Evolutionary conservation across 1,140 invertebrate species (phyloP), one percentile per base, ranked within the genome.

Genomic region (Drosophila rhopaloa): DNA sequence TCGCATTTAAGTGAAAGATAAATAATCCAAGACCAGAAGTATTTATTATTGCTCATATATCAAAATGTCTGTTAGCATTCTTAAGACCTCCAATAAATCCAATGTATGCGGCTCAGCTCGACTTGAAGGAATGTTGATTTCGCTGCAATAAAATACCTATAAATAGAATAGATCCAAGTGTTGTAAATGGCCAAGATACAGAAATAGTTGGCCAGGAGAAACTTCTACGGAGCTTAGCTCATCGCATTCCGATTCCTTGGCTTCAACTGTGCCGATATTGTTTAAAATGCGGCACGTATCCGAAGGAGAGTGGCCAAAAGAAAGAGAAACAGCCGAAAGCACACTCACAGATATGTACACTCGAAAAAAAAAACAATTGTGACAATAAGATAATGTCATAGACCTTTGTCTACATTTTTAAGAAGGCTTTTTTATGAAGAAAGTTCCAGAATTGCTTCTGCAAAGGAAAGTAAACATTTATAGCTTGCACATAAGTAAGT

Each of bases 211-310:
- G 38, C 57, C 60, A 53, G 76, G 74, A 51, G 81, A 67, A 80
- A 84, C 72, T 80, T 72, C 48, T 72, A 41, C 5, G 37, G 44
- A 35, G 67, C 79, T 79, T 79, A 58, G 59, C 14, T 72, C 67
- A 63, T 55, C 63, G 65, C 67, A 80, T 80, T 76, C 55, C 50
- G 59, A 65, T 66, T 68, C 55, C 57, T 70, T 46, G 66, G 51
- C 76, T 61, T 70, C 48, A 59, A 71, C 74, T 72, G 70, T 61
- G 62, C 65, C 73, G 81, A 68, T 85, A 81, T 73, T 81, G 75
- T 68, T 84, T 84, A 85, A 86, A 78, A 85, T 86, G 82, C 82
- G 82, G 63, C 79, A 85, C 82, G 82, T 85, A 84, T 73, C 65
- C 55, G 43, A 44, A 84, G 73, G 81, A 73, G 81, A 81, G 72